A percentile compares a stretch with the other conserved stretches of the same genome.
Evolutionary conservation across 2,888 invertebrate species (phyloP).

Genomic region (Ctenicera cuprea): DNA sequence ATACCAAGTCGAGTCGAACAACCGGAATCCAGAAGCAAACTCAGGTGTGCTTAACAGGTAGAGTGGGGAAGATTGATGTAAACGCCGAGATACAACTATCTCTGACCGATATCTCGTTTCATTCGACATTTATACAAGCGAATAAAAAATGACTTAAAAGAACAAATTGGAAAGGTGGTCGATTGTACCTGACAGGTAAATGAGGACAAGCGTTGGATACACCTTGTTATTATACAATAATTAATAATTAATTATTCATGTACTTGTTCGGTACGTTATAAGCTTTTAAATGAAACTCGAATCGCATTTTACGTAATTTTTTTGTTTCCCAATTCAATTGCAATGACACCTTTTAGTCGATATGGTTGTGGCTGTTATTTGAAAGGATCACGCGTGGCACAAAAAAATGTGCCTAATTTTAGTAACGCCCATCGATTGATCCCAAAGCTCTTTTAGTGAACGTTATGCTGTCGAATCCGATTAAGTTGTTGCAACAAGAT

Average conservation of each 20-base stretch:
- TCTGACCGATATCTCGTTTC: slow-evolving; percentile 63
- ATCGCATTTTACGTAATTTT: slow-evolving; percentile 8
- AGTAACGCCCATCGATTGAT: slow-evolving; percentile 17
- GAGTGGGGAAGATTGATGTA: slow-evolving; percentile 59
- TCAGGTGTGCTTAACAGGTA: slow-evolving; percentile 60
- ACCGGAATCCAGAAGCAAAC: slow-evolving; percentile 62
- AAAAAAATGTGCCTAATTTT: slow-evolving; percentile 3
- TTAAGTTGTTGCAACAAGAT: slow-evolving; percentile 28
- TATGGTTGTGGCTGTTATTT: neutral
- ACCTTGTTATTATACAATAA: slow-evolving; percentile 36
- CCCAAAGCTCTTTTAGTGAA: slow-evolving; percentile 9
- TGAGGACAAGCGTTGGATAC: slow-evolving; percentile 39
- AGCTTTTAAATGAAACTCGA: neutral
- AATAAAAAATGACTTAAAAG: slow-evolving; percentile 54
- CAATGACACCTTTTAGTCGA: neutral
- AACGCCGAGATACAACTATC: slow-evolving; percentile 61
- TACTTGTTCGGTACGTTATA: too few species aligned
- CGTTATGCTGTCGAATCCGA: slow-evolving; percentile 28
- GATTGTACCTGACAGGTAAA: slow-evolving; percentile 49
- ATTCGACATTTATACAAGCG: slow-evolving; percentile 59
- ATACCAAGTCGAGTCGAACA: slow-evolving; percentile 56
- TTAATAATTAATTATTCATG: slow-evolving; percentile 37
- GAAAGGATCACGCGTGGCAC: neutral
- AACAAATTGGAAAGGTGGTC: slow-evolving; percentile 60
- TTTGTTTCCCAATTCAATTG: slow-evolving; percentile 5